A percentile compares a stretch with the other conserved stretches of the same genome.
phyloP scores from a whole-genome alignment of 2,888 invertebrate genomes.

The Drepanosiphum platanoidis region DNA sequence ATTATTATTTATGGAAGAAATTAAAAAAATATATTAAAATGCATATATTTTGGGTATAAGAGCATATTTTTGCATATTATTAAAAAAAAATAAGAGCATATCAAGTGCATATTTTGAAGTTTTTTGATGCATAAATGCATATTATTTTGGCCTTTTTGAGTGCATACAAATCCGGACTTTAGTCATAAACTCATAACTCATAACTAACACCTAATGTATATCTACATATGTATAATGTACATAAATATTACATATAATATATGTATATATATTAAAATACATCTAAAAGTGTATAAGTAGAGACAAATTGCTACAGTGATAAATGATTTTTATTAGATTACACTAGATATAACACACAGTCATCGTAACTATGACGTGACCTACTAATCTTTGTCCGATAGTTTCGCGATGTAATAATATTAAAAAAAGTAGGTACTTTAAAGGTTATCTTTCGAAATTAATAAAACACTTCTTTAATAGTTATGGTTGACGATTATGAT shows the following conservation, averaged over 20 bases:
- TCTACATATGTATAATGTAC: background rate
- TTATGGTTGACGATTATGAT: background rate
- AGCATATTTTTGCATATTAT: too few species aligned
- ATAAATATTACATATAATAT: background rate
- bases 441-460: background rate
- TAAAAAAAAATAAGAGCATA: too few species aligned
- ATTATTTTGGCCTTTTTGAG: too few species aligned
- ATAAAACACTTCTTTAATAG: background rate
- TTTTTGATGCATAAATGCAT: too few species aligned
- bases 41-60: too few species aligned
- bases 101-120: too few species aligned
- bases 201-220: background rate
- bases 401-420: background rate
- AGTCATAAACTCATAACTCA: too few species aligned
- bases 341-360: background rate
- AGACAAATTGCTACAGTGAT: slow-evolving; percentile 24
- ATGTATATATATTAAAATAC: background rate
- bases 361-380: background rate
- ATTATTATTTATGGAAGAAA: too few species aligned
- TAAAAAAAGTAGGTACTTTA: background rate
- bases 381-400: background rate
- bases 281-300: background rate
- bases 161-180: too few species aligned
- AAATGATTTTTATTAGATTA: slow-evolving; percentile 17
- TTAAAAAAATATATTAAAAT: too few species aligned